Percentiles rank a stretch among this genome's conserved stretches.
Conservation (phyloP, 2,113 vertebrate genomes). For the Bungarus multicinctus region DNA sequence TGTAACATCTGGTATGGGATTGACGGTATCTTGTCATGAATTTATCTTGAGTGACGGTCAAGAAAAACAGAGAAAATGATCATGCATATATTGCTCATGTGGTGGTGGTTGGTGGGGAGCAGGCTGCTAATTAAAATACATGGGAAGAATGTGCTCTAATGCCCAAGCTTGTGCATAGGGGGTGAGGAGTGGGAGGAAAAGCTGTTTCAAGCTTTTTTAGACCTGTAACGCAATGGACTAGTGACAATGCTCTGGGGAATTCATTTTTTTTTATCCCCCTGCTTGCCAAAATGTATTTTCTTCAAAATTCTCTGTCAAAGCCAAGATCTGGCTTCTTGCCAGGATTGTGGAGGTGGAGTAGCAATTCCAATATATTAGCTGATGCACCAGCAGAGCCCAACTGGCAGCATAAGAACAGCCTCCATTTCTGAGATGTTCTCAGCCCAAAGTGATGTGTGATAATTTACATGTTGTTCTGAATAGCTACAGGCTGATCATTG, state of each 20-base stretch:
- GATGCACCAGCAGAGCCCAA: background rate
- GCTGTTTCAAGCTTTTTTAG: slow-evolving; percentile 31
- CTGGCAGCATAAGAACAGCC: background rate
- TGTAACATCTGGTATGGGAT: background rate
- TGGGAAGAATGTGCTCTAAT: background rate
- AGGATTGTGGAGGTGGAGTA: background rate
- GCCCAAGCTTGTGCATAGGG: background rate
- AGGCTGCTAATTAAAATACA: slow-evolving; percentile 57
- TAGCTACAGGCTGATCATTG: background rate
- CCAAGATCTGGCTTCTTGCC: background rate
- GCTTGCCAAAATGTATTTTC: background rate
- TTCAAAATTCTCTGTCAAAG: background rate
- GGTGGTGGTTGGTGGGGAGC: slow-evolving; percentile 7
- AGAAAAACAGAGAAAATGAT: slow-evolving; percentile 38
- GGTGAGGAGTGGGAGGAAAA: background rate
- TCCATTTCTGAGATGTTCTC: background rate
- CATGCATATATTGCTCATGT: slow-evolving; percentile 40
- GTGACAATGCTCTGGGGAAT: slow-evolving; percentile 22
- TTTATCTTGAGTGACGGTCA: slow-evolving; percentile 27
- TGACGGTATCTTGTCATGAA: background rate
- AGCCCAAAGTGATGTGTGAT: background rate
- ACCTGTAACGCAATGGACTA: slow-evolving; percentile 23
- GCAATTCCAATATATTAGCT: slow-evolving; percentile 4
- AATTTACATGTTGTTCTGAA: background rate
- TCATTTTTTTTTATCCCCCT: background rate